Conservation (phyloP, 2,888 invertebrate species). For the Latrodectus hesperus region DNA sequence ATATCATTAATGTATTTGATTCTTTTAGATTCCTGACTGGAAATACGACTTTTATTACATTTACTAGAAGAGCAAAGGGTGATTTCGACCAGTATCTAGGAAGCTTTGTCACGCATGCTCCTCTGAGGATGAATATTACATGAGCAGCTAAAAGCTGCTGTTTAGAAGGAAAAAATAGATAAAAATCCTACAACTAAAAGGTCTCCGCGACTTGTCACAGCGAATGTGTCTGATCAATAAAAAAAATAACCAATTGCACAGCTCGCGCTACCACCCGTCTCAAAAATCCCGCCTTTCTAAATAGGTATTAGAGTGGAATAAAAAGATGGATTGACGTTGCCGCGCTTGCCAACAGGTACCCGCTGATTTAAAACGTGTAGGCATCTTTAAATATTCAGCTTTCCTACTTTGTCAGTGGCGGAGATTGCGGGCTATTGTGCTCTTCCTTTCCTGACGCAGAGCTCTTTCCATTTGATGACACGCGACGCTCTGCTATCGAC, state of each 20-base stretch:
- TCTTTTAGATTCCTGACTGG: too few species aligned
- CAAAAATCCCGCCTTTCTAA: constrained; percentile 20
- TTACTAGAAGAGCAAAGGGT: not conserved
- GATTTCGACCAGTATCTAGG: constrained; percentile 8
- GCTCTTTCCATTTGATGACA: constrained; percentile 61
- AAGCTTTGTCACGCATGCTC: constrained; percentile 4
- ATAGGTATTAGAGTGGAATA: constrained; percentile 14
- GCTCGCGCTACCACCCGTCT: not conserved
- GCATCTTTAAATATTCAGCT: constrained; percentile 59
- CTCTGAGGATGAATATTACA: constrained; percentile 16
- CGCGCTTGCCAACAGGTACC: constrained; percentile 63
- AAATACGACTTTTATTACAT: too few species aligned
- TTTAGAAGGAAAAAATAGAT: not conserved
- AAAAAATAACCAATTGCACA: constrained; percentile 20
- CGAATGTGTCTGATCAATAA: constrained; percentile 3
- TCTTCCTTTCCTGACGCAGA: constrained; percentile 51
- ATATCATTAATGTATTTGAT: too few species aligned
- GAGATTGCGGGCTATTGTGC: constrained; percentile 64
- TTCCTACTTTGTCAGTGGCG: constrained; percentile 58
- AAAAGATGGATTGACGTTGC: constrained; percentile 51
- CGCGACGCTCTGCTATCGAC: constrained; percentile 27
- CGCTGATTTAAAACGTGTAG: constrained; percentile 29
- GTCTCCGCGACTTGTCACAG: constrained; percentile 51
- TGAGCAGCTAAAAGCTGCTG: not conserved
- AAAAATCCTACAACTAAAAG: constrained; percentile 1